phyloP scores from a whole-genome alignment of 2,888 invertebrate genomes.

The Conchocele bisecta region DNA sequence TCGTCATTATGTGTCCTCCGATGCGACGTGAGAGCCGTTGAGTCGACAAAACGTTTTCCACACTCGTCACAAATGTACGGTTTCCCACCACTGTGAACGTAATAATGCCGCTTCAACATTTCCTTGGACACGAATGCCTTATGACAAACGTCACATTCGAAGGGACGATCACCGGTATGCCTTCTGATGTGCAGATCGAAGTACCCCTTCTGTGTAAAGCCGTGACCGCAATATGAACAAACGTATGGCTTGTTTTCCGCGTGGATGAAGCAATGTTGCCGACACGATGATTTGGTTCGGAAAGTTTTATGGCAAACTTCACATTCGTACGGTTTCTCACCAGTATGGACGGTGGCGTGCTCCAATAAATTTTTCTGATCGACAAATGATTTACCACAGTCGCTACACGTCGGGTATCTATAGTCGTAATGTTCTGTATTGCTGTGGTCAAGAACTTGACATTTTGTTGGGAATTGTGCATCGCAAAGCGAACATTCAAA shows the following conservation, averaged over 20 bases:
- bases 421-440: conserved; percentile 32
- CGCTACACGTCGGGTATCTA: conserved; percentile 37
- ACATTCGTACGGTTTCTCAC: conserved; percentile 29
- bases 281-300: conserved; percentile 45
- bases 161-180: conserved; percentile 53
- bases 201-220: conserved; percentile 55
- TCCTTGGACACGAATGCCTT: conserved; percentile 53
- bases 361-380: conserved; percentile 47
- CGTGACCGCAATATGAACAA: conserved; percentile 55
- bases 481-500: conserved; percentile 4
- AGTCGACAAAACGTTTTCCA: conserved; percentile 49
- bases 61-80: conserved; percentile 48
- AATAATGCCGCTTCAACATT: conserved; percentile 49
- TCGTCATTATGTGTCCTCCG: conserved; percentile 50
- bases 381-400: conserved; percentile 35
- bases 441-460: conserved; percentile 44
- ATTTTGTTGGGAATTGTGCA: conserved; percentile 27
- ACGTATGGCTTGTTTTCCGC: conserved; percentile 48
- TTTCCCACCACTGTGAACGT: conserved; percentile 40
- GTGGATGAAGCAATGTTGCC: conserved; percentile 50
- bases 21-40: conserved; percentile 41
- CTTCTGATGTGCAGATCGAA: conserved; percentile 50
- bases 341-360: conserved; percentile 39
- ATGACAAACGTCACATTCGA: conserved; percentile 41
- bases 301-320: conserved; percentile 39